These are phyloP conservation scores for Tribolium castaneum DNA, from an alignment of 1,140 invertebrate genomes.

Conservation along the genomic window DNA sequence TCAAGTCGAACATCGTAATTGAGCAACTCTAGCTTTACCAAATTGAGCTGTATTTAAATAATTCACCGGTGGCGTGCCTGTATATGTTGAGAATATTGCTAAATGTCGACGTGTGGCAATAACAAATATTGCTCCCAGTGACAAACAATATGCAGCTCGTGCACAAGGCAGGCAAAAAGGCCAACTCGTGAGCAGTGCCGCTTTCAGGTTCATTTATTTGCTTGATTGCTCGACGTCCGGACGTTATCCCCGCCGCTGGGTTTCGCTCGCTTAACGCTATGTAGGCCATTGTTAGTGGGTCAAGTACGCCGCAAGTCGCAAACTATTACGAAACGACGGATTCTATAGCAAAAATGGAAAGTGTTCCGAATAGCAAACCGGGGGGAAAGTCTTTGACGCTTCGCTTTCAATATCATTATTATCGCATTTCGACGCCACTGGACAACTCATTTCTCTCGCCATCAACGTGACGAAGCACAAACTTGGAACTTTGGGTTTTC, in stretches of 20 bases:
- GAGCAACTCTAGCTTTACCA: conserved; percentile 56
- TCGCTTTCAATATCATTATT: conserved; percentile 44
- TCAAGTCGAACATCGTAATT: conserved; percentile 57
- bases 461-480: conserved; percentile 5
- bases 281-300: conserved; percentile 59
- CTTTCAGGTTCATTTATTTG: not conserved
- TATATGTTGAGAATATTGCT: conserved; percentile 44
- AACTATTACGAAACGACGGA: conserved; percentile 54
- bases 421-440: not conserved
- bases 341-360: conserved; percentile 59
- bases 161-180: not conserved
- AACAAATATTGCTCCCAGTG: conserved; percentile 27
- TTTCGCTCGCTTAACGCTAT: conserved; percentile 38
- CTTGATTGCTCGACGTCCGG: conserved; percentile 1
- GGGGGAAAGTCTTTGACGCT: conserved; percentile 52
- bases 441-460: not conserved
- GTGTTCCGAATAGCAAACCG: conserved; percentile 55
- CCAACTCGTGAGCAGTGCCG: not conserved
- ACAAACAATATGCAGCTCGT: conserved; percentile 13
- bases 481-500: not conserved
- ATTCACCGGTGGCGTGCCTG: conserved; percentile 48
- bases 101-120: conserved; percentile 45
- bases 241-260: conserved; percentile 13
- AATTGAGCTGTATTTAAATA: conserved; percentile 58
- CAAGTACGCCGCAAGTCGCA: conserved; percentile 53